A percentile compares a stretch with the other conserved stretches of the same genome.
These are phyloP conservation scores for Lydus trimaculatus DNA, from an alignment of 2,888 invertebrate species.

Conservation along the genomic window DNA sequence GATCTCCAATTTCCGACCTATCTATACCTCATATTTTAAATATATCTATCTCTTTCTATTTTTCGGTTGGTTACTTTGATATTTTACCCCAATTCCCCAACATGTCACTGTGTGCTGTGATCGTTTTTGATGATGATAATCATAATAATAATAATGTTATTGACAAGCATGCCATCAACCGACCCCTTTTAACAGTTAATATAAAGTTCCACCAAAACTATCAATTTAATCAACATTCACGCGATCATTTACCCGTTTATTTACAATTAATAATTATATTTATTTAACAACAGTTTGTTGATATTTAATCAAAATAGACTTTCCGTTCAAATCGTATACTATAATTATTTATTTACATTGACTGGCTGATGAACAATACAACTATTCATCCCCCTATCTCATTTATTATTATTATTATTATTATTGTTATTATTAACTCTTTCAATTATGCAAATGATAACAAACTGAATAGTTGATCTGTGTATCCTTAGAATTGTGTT, in stretches of 20 bases:
- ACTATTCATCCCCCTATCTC: neutral
- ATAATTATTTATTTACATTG: neutral
- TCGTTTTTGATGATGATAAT: slow-evolving; percentile 9
- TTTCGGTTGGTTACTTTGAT: neutral
- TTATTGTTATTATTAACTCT: neutral
- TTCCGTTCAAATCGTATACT: neutral
- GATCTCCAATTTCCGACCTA: slow-evolving; percentile 8
- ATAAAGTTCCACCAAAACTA: neutral
- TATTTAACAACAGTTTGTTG: neutral
- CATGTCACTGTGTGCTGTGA: neutral
- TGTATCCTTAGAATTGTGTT: neutral
- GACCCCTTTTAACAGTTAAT: neutral
- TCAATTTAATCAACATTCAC: neutral
- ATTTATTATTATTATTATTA: neutral
- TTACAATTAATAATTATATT: neutral
- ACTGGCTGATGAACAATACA: neutral
- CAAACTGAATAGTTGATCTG: neutral
- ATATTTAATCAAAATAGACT: neutral
- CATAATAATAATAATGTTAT: slow-evolving; percentile 3
- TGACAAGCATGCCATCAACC: neutral
- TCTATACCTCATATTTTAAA: neutral
- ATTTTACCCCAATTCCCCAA: neutral
- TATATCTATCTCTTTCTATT: neutral
- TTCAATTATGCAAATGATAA: neutral
- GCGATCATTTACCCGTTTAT: neutral